Evolutionary conservation across 2,797 vertebrate species (phyloP).

Genomic region (Platalea minor): DNA sequence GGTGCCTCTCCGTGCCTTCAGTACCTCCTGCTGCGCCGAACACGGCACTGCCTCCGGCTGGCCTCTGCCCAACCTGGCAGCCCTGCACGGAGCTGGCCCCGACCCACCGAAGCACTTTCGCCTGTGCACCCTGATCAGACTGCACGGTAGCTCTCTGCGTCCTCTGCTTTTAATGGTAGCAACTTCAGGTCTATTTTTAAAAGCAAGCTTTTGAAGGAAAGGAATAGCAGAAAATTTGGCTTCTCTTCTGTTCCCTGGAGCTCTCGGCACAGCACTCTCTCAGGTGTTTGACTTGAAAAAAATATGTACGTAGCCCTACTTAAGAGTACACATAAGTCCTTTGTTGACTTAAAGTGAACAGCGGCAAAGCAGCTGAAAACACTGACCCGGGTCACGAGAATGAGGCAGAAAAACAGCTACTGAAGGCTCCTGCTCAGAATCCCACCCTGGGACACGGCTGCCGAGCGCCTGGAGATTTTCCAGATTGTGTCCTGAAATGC

Average conservation of each 20-base stretch:
- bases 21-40: background rate
- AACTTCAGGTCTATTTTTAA: background rate
- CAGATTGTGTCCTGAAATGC: background rate
- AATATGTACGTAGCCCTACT: background rate
- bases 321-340: constrained; percentile 27
- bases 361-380: constrained; percentile 43
- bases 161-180: background rate
- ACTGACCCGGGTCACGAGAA: constrained; percentile 15
- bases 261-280: background rate
- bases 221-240: background rate
- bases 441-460: background rate
- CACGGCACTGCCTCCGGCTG: background rate
- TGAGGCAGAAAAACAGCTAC: background rate
- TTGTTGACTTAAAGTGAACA: constrained; percentile 26
- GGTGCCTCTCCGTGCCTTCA: background rate
- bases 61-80: background rate
- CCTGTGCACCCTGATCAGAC: background rate
- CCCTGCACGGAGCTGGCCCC: background rate
- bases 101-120: rapidly evolving
- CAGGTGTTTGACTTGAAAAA: background rate
- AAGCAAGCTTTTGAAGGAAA: background rate
- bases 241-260: background rate
- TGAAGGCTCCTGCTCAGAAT: background rate
- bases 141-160: rapidly evolving
- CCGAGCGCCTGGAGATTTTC: background rate